A percentile compares a stretch with the other conserved stretches of the same genome.
phyloP scores from a whole-genome alignment of 2,888 invertebrate genomes.

The Pristionchus entomophagus region DNA sequence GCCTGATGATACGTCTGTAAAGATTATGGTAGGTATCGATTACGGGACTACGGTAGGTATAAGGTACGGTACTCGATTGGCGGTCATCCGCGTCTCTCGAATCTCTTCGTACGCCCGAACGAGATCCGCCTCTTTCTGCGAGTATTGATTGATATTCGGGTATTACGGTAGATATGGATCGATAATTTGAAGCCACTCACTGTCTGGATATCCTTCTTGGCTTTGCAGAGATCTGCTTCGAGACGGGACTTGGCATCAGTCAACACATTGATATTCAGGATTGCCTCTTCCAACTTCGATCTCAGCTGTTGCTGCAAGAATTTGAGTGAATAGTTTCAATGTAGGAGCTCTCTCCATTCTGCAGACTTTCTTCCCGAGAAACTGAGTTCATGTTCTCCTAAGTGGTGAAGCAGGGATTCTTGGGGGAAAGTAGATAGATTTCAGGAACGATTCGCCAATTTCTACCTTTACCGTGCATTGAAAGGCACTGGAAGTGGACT shows the following conservation, averaged over 20 bases:
- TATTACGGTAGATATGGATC: neutral
- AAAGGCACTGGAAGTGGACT: neutral
- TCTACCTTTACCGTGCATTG: neutral
- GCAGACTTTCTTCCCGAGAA: too few species aligned
- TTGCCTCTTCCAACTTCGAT: neutral
- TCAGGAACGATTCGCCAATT: too few species aligned
- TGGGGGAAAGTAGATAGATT: too few species aligned
- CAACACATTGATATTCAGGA: neutral
- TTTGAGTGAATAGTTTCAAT: too few species aligned
- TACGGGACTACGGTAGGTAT: neutral
- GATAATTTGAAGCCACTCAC: neutral
- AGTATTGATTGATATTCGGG: neutral
- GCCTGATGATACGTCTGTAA: neutral
- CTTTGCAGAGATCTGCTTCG: neutral
- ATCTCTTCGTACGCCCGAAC: conserved; percentile 21
- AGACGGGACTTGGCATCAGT: neutral
- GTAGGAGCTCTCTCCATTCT: too few species aligned
- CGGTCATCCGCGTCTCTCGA: neutral
- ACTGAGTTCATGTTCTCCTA: too few species aligned
- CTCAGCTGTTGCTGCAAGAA: neutral
- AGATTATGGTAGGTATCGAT: neutral
- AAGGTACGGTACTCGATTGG: neutral
- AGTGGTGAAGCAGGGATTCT: too few species aligned
- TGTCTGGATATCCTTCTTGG: neutral
- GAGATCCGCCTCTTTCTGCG: conserved; percentile 41